Percentiles rank a stretch among this genome's conserved stretches.
Evolutionary conservation across 2,113 vertebrate genomes (phyloP).

Genomic region (Indicator maculatus): DNA sequence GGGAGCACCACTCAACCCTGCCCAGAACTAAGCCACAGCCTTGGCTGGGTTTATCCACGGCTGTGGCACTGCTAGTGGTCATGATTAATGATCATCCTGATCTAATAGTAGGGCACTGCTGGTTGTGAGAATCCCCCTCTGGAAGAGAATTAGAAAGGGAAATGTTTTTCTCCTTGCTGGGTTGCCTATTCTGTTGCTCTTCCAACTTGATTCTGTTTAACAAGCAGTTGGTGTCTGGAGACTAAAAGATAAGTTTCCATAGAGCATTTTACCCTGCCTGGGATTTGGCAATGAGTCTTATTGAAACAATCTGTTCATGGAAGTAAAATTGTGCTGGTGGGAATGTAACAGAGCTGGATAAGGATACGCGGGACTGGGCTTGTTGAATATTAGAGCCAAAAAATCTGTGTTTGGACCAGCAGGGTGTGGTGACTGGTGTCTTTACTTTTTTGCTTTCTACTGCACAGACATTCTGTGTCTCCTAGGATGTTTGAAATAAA

Average conservation of each 20-base stretch:
- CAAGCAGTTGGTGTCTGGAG: neutral
- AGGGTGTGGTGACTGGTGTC: neutral
- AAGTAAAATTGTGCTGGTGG: neutral
- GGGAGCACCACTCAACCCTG: neutral
- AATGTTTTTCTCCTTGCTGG: neutral
- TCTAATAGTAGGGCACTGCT: neutral
- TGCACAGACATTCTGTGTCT: neutral
- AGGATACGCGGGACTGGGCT: neutral
- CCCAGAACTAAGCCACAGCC: neutral
- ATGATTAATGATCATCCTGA: neutral
- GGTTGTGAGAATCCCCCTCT: neutral
- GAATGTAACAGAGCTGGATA: neutral
- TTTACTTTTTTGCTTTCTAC: neutral
- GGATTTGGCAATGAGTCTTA: slow-evolving; percentile 6
- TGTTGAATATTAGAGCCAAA: neutral
- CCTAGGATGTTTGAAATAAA: neutral
- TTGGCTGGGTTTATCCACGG: neutral
- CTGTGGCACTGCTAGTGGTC: neutral
- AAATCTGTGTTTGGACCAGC: neutral
- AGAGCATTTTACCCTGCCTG: neutral
- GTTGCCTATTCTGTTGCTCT: neutral
- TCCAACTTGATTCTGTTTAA: neutral
- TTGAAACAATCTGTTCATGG: slow-evolving; percentile 34
- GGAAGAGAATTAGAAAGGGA: neutral
- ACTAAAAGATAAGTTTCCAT: slow-evolving; percentile 3